Evolutionary conservation across 2,888 invertebrate genomes (phyloP), one percentile per base, ranked within the genome.

Genomic region (Agrochola lychnidis): DNA sequence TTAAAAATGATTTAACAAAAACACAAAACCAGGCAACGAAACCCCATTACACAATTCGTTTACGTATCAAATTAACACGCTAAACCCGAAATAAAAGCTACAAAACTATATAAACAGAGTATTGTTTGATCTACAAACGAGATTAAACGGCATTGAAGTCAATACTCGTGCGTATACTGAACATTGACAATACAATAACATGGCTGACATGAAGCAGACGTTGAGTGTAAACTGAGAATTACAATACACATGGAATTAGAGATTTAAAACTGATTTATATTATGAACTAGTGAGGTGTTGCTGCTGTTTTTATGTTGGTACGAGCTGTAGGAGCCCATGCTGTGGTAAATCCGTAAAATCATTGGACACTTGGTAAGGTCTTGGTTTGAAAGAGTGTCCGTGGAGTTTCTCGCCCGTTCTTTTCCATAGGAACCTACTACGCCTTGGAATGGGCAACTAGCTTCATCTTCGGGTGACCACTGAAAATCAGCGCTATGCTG

Each of bases 51-150:
- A n/a, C 53, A 45, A 56, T 63, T 61, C 48, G 16, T 51, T 66
- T 56, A 56, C 40, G 53, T 30, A 64, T 68, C 63, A 68, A 62
- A 74, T 14, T 42, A 57, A 51, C 62, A 68, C 42, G 25, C n/a
- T 61, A 30, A 78, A 62, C 36, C 25, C 16, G 40, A 71, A 73
- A 74, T 74, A 84, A 69, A 79, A 70, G 48, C 45, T 63, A 61
- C 53, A 71, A 61, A 62, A 69, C 36, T 83, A 61, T 57, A 57
- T 51, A 79, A 79, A 69, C 61, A 57, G 59, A 10, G 22, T 25
- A 69, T 19, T 69, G 71, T 82, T 82, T 82, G 71, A 75, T 82
- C 64, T 82, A 69, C 36, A 71, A 71, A 84, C 73, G 63, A 83
- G 61, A 57, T 64, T 16, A 10, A 30, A 45, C 51, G 68, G 80